These are phyloP conservation scores for Belgica antarctica DNA, from an alignment of 2,888 invertebrate genomes.

Conservation along the genomic window DNA sequence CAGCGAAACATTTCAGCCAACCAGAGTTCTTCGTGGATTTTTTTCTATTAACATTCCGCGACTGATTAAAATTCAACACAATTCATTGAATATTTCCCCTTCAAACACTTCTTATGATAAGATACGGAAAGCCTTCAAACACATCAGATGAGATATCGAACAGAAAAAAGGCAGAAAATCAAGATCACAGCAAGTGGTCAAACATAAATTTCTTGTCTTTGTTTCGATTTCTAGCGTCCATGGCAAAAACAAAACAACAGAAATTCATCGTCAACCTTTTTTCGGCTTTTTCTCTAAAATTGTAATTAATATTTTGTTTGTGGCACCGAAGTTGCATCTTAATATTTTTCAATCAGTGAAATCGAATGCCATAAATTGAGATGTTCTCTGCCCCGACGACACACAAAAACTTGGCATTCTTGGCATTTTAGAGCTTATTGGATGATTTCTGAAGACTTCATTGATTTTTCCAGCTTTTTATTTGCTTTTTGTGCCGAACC, in stretches of 20 bases:
- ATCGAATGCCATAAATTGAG: slow-evolving; percentile 34
- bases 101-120: slow-evolving; percentile 23
- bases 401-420: neutral
- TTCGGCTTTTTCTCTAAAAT: neutral
- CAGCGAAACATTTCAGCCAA: too few relatives aligned
- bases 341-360: slow-evolving; percentile 13
- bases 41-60: neutral
- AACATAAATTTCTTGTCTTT: neutral
- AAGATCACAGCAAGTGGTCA: slow-evolving; percentile 39
- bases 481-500: neutral
- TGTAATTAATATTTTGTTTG: slow-evolving; percentile 29
- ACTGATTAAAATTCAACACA: neutral
- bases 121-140: slow-evolving; percentile 6
- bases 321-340: slow-evolving; percentile 42
- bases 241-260: neutral
- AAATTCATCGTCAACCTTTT: slow-evolving; percentile 18
- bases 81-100: slow-evolving; percentile 11
- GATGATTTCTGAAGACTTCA: slow-evolving; percentile 9
- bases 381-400: slow-evolving; percentile 8
- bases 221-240: too few relatives aligned
- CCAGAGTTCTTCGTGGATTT: too few relatives aligned
- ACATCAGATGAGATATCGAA: too few relatives aligned
- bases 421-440: slow-evolving; percentile 12
- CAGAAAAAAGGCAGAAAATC: neutral
- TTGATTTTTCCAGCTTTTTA: neutral